Evolutionary conservation across 2,113 vertebrate genomes (phyloP), one percentile per base, ranked within the genome.

Genomic region (Synodontis membranacea): DNA sequence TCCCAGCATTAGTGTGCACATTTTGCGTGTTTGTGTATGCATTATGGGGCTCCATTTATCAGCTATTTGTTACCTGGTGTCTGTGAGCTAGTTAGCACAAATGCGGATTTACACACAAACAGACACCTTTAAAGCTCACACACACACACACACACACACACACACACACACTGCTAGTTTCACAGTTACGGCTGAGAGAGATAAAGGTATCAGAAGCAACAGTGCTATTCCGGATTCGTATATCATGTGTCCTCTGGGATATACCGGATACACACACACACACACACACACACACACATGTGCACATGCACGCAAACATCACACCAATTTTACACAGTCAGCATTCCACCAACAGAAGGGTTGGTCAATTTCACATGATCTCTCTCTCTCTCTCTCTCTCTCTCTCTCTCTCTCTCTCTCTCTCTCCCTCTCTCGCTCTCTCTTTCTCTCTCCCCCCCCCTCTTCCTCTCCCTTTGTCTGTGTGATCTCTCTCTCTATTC

Each of bases 391-490:
- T 72, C 39, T 82, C 60, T 58, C 46, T 44, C 39, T 62, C 46
- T 80, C 84, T 80, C 23, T 46, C 58, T 68, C 78, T 66, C 83
- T 80, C 75, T 44, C 34, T 37, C 12, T 28, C 74, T 75, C 68
- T 75, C 66, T 60, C 44, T 39, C 60, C 52, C 83, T 39, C 64
- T 42, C 52, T 42, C 60, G 52, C 31, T 75, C 85, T 84, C 68
- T 72, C 89, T 84, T 52, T 23, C n/a, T 74, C 50, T 52, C 75
- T 50, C 34, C 60, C 37, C 54, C 64, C 66, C 52, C 66, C 23
- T 80, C 60, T 25, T 81, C 54, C 64, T 75, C 52, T 75, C 23
- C 78, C 60, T 25, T 81, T 84, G 50, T 87, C 64, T 86, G 31
- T 50, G 74, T 44, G 39, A 58, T 21, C 74, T 25, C 81, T 25